Conservation (phyloP, 2,888 invertebrate genomes). For the Orthonychiurus folsomi region DNA sequence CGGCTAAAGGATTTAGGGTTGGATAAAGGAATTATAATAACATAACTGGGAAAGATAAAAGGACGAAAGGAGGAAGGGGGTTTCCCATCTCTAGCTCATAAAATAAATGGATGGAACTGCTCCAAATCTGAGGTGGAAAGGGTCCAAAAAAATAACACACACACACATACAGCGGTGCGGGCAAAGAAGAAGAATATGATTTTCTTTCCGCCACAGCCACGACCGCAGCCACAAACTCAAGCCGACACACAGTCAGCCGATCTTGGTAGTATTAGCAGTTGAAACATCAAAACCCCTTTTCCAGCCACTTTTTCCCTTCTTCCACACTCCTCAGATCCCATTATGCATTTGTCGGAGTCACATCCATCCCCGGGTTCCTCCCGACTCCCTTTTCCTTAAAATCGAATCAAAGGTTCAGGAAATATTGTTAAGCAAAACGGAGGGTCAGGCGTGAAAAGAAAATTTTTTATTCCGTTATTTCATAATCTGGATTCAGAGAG, state of each 20-base stretch:
- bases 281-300: conserved; percentile 1
- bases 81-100: not conserved
- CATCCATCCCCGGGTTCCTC: not conserved
- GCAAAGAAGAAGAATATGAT: conserved; percentile 8
- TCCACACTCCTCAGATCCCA: not conserved
- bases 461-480: too few relatives aligned
- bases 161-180: conserved; percentile 11
- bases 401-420: not conserved
- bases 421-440: too few relatives aligned
- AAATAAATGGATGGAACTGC: conserved; percentile 37
- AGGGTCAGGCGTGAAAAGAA: too few relatives aligned
- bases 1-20: conserved; percentile 31
- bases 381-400: not conserved
- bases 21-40: conserved; percentile 41
- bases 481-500: too few relatives aligned
- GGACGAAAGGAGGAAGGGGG: conserved; percentile 15
- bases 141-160: conserved; percentile 35
- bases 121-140: conserved; percentile 40
- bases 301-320: not conserved
- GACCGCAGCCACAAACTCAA: conserved; percentile 10
- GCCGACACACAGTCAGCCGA: conserved; percentile 8
- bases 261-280: not conserved
- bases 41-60: conserved; percentile 39
- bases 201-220: not conserved
- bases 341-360: not conserved